Evolutionary conservation across 2,113 vertebrate genomes (phyloP).

Genomic region (Callionymus lyra): DNA sequence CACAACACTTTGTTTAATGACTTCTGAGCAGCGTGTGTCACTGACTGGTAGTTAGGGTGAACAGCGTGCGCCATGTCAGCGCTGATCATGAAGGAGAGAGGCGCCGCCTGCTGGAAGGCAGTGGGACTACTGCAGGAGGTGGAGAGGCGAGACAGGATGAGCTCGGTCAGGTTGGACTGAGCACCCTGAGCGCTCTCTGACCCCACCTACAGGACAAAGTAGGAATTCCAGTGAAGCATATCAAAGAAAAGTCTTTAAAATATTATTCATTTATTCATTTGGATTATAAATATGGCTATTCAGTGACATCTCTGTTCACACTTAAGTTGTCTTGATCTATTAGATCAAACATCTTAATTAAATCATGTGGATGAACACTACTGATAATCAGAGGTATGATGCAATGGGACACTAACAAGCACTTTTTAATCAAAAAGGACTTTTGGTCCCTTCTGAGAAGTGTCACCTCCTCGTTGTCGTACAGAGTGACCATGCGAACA

Average conservation of each 20-base stretch:
- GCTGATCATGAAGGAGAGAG: slow-evolving; percentile 93
- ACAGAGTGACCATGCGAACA: slow-evolving; percentile 82
- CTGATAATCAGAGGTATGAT: too few species aligned
- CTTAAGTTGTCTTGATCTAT: too few species aligned
- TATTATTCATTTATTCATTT: too few species aligned
- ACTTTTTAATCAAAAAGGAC: too few species aligned
- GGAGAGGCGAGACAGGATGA: slow-evolving; percentile 83
- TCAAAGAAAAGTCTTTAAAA: too few species aligned
- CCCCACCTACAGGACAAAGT: slow-evolving; percentile 73
- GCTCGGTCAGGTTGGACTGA: slow-evolving; percentile 84
- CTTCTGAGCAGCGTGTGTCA: slow-evolving; percentile 13
- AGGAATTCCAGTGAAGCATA: too few species aligned
- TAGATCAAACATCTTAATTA: too few species aligned
- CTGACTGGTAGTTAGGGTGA: slow-evolving; percentile 94
- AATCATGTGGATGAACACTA: too few species aligned
- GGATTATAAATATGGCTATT: too few species aligned
- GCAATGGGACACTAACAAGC: too few species aligned
- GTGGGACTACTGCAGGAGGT: slow-evolving; percentile 70
- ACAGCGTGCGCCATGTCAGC: slow-evolving; percentile 94
- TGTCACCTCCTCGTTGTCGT: slow-evolving; percentile 92
- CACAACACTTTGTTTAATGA: not conserved
- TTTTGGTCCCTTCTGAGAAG: not conserved
- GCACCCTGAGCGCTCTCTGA: slow-evolving; percentile 91
- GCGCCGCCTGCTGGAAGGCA: slow-evolving; percentile 85
- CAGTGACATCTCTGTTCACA: too few species aligned